Conservation (phyloP, 2,113 vertebrate species). For the Colossoma macropomum region DNA sequence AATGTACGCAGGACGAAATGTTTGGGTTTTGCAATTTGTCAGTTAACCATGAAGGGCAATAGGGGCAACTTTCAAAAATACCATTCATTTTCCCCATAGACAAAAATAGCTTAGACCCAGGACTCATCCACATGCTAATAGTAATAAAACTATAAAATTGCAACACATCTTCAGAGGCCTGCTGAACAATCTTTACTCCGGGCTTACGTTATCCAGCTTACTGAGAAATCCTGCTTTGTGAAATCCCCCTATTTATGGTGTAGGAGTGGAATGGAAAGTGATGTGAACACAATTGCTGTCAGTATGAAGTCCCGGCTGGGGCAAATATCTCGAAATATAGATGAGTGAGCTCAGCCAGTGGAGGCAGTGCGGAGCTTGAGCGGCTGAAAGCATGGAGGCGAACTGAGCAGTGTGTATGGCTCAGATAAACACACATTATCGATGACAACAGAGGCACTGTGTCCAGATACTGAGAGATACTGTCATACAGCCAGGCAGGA, state of each 20-base stretch:
- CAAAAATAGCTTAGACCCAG: background rate
- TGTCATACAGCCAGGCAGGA: conserved; percentile 77
- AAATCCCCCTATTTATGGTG: background rate
- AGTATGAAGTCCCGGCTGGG: background rate
- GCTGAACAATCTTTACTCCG: background rate
- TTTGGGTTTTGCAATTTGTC: background rate
- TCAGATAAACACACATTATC: conserved; percentile 80
- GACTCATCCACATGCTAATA: background rate
- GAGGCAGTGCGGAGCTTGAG: conserved; percentile 6
- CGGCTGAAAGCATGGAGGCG: background rate
- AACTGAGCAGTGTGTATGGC: conserved; percentile 41
- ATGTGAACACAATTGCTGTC: conserved; percentile 16
- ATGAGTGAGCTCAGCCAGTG: conserved; percentile 2
- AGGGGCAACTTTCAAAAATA: background rate
- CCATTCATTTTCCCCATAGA: background rate
- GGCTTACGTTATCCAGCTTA: conserved; percentile 19
- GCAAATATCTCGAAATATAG: background rate
- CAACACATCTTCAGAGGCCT: background rate
- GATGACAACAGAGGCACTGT: conserved; percentile 73
- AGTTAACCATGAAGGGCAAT: too few relatives aligned
- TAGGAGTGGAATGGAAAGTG: background rate
- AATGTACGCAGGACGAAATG: background rate
- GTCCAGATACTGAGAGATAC: conserved; percentile 78
- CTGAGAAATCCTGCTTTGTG: background rate
- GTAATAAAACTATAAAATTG: background rate